A percentile compares a stretch with the other conserved stretches of the same genome.
Evolutionary conservation across 2,888 invertebrate genomes (phyloP).

Genomic region (Lepidonotus clava): DNA sequence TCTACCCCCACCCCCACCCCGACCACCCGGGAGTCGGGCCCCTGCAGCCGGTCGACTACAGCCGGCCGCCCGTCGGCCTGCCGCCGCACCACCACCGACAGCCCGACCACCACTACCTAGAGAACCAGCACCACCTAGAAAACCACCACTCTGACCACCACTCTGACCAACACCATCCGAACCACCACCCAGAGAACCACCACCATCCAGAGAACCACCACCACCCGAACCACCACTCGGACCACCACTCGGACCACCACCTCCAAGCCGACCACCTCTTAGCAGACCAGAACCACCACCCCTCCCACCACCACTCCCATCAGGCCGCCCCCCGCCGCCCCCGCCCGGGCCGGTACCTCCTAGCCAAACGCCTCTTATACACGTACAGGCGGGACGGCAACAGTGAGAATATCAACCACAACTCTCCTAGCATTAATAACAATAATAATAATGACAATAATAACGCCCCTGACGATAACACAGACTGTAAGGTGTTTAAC

Average conservation of each 20-base stretch:
- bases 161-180: no score
- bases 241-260: neutral
- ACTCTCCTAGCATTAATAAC: neutral
- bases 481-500: no score
- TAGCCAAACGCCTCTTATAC: constrained; percentile 15
- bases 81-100: no score
- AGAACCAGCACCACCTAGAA: no score
- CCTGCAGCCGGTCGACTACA: neutral
- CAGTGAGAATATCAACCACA: neutral
- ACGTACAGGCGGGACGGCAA: neutral
- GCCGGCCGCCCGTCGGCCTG: no score
- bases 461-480: neutral
- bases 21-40: neutral
- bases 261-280: neutral
- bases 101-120: no score
- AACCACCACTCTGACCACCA: no score
- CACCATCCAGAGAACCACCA: no score
- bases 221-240: neutral
- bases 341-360: neutral
- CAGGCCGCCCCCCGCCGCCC: neutral
- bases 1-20: neutral
- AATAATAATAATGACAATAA: neutral
- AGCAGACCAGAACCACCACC: no score
- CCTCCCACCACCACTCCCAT: neutral
- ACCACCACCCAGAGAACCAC: no score